These are phyloP conservation scores for Lepidochitona cinerea DNA, from an alignment of 2,888 invertebrate genomes.

Conservation along the genomic window DNA sequence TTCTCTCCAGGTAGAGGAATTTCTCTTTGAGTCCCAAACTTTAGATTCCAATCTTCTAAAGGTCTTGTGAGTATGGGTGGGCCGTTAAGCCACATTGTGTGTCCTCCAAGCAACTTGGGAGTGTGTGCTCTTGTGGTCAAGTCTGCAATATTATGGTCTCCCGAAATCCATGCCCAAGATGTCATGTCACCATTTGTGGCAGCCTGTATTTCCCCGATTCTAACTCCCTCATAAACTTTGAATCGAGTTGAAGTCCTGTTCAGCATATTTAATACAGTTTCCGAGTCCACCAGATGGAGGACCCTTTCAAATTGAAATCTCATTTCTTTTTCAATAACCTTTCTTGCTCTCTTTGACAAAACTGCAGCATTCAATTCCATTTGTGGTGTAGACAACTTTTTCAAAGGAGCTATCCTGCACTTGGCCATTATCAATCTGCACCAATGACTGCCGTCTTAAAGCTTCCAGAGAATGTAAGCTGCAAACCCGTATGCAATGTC, in stretches of 20 bases:
- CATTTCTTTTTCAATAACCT: conserved; percentile 1
- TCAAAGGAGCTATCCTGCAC: conserved; percentile 10
- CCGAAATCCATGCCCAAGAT: conserved; percentile 11
- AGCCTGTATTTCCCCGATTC: conserved; percentile 15
- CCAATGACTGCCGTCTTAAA: not conserved
- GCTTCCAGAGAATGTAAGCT: conserved; percentile 11
- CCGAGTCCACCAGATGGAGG: conserved; percentile 4
- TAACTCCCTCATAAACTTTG: conserved; percentile 1
- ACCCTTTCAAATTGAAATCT: conserved; percentile 2
- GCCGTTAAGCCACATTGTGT: conserved; percentile 8
- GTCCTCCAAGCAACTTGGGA: not conserved
- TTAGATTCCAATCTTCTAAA: conserved; percentile 1
- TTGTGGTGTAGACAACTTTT: conserved; percentile 11
- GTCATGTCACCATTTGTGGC: conserved; percentile 1
- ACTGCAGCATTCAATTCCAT: conserved; percentile 14
- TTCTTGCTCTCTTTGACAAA: not conserved
- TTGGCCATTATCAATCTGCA: conserved; percentile 10
- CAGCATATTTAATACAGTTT: conserved; percentile 13
- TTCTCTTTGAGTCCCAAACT: not conserved
- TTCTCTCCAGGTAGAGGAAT: conserved; percentile 1
- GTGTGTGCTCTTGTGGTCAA: conserved; percentile 7
- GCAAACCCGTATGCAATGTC: conserved; percentile 11
- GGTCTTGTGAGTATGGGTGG: not conserved
- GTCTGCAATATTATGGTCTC: conserved; percentile 9
- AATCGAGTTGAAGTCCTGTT: conserved; percentile 9